Evolutionary conservation across 2,113 vertebrate genomes (phyloP).

Genomic region (Chaetorhynchus papuensis): DNA sequence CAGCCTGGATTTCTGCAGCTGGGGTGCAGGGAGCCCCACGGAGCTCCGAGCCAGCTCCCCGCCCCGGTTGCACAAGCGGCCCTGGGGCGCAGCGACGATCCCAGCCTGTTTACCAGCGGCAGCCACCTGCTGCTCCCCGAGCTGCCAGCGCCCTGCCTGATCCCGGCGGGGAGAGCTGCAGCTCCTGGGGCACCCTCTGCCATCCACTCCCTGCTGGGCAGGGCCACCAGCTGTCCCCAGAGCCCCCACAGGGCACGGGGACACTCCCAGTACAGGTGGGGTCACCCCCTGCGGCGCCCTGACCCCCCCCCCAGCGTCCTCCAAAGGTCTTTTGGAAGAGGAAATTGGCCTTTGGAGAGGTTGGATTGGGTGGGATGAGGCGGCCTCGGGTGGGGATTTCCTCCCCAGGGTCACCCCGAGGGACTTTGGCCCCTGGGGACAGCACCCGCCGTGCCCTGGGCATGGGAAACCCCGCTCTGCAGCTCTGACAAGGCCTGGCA

Average conservation of each 20-base stretch:
- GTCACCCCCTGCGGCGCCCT: fast-evolving
- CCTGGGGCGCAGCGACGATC: not conserved
- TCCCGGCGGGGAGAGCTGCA: not conserved
- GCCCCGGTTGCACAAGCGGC: constrained; percentile 32
- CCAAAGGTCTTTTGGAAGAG: not conserved
- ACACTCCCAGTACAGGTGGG: not conserved
- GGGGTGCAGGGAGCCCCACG: not conserved
- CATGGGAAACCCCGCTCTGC: fast-evolving
- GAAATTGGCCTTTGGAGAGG: not conserved
- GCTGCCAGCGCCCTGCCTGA: not conserved
- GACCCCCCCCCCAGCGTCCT: not conserved
- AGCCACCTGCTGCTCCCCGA: not conserved
- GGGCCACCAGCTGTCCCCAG: not conserved
- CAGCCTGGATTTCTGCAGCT: not conserved
- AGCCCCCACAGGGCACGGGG: fast-evolving
- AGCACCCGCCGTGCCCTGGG: not conserved
- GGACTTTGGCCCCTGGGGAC: not conserved
- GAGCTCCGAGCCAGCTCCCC: not conserved
- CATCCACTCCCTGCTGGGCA: fast-evolving
- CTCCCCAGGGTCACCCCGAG: not conserved
- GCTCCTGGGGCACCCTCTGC: not conserved
- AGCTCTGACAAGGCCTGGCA: fast-evolving
- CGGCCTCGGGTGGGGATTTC: not conserved
- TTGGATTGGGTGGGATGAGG: fast-evolving
- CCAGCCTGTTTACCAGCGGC: not conserved